These are phyloP conservation scores for Escarpia spicata DNA, from an alignment of 2,888 invertebrate genomes.

Conservation along the genomic window DNA sequence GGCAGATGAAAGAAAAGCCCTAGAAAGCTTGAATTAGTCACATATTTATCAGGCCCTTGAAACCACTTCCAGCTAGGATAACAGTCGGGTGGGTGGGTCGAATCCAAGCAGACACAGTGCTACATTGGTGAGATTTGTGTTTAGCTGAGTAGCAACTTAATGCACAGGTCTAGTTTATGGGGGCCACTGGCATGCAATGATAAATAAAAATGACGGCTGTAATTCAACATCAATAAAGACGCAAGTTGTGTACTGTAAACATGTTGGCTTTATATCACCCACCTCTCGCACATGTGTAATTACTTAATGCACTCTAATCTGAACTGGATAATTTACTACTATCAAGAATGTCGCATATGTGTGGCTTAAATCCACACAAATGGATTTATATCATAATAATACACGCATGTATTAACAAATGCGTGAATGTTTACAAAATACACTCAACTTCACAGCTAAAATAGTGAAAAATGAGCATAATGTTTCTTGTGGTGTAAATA, in stretches of 20 bases:
- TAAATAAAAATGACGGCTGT: background rate
- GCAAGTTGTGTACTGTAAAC: background rate
- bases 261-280: background rate
- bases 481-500: no score
- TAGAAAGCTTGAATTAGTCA: constrained; percentile 4
- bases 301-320: background rate
- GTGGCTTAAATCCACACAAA: background rate
- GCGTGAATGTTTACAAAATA: no score
- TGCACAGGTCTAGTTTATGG: background rate
- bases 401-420: background rate
- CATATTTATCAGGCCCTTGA: constrained; percentile 13
- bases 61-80: constrained; percentile 10
- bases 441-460: no score
- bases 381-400: background rate
- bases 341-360: background rate
- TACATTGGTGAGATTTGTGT: background rate
- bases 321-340: background rate
- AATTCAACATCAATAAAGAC: background rate
- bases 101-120: background rate
- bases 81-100: background rate
- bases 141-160: background rate
- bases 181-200: background rate
- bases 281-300: background rate
- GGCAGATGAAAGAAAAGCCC: constrained; percentile 12
- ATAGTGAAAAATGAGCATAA: no score